A percentile compares a stretch with the other conserved stretches of the same genome.
phyloP scores from a whole-genome alignment of 2,797 vertebrate genomes.

The Cottoperca gobio region DNA sequence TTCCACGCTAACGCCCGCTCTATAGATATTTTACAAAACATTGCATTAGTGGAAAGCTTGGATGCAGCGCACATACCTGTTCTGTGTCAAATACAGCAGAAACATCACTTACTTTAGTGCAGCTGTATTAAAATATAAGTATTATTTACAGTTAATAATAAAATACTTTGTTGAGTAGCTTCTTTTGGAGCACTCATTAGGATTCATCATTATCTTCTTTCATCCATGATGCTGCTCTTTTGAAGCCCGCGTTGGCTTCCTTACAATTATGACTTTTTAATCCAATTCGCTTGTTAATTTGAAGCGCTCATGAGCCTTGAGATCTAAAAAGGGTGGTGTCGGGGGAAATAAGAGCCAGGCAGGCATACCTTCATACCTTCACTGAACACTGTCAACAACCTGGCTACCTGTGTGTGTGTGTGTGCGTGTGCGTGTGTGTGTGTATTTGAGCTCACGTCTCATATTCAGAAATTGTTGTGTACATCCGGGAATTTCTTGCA shows the following conservation, averaged over 20 bases:
- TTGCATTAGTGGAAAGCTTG: background rate
- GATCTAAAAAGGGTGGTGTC: background rate
- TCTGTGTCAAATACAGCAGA: background rate
- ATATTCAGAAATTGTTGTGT: too few species aligned
- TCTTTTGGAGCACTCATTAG: background rate
- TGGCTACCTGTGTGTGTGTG: slow-evolving; percentile 32
- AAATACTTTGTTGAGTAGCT: background rate
- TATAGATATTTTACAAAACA: slow-evolving; percentile 2
- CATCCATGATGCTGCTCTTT: background rate
- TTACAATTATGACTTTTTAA: slow-evolving; percentile 40
- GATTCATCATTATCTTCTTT: slow-evolving; percentile 3
- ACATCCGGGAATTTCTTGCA: too few species aligned
- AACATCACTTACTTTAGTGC: background rate
- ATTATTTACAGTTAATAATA: background rate
- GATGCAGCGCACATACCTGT: background rate
- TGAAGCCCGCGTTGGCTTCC: slow-evolving; percentile 24
- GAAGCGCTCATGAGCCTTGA: slow-evolving; percentile 32
- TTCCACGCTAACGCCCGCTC: background rate
- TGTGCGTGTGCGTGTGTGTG: slow-evolving; percentile 12
- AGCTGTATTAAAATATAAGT: background rate
- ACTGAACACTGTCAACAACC: slow-evolving; percentile 43
- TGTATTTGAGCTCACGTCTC: background rate
- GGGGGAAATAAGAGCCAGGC: slow-evolving; percentile 6
- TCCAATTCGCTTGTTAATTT: slow-evolving; percentile 50
- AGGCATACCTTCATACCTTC: slow-evolving; percentile 50